Conservation (phyloP, 2,113 vertebrate species). For the Zosterops borbonicus region DNA sequence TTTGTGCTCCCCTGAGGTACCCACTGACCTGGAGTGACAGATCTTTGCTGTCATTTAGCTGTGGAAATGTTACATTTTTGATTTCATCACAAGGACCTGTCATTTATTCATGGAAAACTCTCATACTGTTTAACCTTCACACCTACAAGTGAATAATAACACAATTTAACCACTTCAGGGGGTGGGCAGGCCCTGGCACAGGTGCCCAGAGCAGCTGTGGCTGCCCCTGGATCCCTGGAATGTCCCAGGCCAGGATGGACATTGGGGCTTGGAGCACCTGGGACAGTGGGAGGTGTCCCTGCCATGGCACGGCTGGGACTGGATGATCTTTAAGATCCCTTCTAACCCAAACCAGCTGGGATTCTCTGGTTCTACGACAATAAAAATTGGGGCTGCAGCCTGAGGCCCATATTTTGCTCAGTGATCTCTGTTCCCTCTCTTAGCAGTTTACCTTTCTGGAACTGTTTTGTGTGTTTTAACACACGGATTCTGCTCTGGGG, state of each 20-base stretch:
- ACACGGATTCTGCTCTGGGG: background rate
- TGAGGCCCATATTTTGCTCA: background rate
- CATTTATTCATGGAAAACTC: background rate
- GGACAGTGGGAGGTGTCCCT: accelerated
- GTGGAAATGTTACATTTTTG: background rate
- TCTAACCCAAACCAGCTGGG: background rate
- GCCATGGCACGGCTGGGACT: accelerated
- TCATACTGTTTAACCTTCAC: background rate
- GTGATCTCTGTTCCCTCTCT: background rate
- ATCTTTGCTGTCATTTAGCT: background rate
- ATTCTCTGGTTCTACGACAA: background rate
- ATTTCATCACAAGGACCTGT: background rate
- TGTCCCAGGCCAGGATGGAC: background rate
- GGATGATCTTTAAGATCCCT: background rate
- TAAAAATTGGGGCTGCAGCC: background rate
- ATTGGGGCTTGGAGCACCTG: background rate
- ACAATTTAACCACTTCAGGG: background rate
- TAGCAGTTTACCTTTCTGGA: background rate
- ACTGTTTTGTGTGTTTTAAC: background rate
- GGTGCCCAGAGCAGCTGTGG: background rate
- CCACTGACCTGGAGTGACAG: background rate
- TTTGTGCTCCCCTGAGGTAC: background rate
- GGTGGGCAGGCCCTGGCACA: background rate
- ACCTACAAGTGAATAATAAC: background rate
- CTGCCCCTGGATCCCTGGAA: background rate